Evolutionary conservation across 2,797 vertebrate species (phyloP), one percentile per base, ranked within the genome.

Genomic region (Calcarius lapponicus): DNA sequence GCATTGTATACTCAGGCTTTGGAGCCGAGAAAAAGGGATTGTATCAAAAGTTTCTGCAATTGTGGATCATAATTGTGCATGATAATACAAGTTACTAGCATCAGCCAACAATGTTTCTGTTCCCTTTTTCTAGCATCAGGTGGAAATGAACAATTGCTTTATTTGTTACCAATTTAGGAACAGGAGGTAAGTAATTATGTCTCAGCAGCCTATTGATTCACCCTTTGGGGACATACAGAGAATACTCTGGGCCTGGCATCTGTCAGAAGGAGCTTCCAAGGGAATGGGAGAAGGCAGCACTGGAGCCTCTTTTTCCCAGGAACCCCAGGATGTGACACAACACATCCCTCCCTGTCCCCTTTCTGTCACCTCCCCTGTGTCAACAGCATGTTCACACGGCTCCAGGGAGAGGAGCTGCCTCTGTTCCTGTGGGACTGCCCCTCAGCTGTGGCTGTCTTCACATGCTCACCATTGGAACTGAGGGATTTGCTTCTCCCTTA

Each of bases 231-330:
- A 80, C 51, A 66, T 0, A 76, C 5, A 7, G 89, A 70, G 84
- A 65, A n/a, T 65, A 69, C 12, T 84, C 64, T 6, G 51, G 22
- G 11, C 28, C 69, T 86, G 42, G 64, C 72, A 54, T 43, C 60
- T 93, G 50, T 50, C 73, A 86, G 61, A 67, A 69, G 0, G 3
- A 79, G 47, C 72, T 80, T 78, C 34, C 71, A 54, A 3, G 2
- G 53, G 51, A 40, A 69, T 16, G 2, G 43, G 9, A 22, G 71
- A 51, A 70, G 26, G 19, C 0, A 0, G n/a, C 0, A 0, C 40
- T 20, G 21, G 36, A 73, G n/a, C 22, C 18, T 13, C 31, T 51
- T 60, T 40, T 51, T 18, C 53, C 57, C 26, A 26, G 64, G 29
- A 72, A 28, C 6, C 9, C 58, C 56, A 17, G 34, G 57, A 57